Base-by-base conservation (phyloP, 2,113 vertebrate genomes). In the Mastomys natalensis region DNA sequence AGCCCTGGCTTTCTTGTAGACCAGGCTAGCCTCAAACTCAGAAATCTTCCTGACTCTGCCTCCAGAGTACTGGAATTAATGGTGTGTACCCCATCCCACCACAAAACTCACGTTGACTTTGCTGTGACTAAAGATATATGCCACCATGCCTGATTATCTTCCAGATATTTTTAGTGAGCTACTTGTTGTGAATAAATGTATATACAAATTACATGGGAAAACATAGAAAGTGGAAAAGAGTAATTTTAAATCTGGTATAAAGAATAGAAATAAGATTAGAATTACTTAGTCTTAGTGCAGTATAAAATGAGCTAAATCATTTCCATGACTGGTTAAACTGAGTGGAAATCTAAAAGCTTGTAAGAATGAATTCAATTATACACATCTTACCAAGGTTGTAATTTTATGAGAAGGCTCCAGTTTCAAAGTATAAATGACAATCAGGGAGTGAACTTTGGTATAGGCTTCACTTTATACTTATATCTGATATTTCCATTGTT, bases 401-500 rank as follows among this genome's bases (percentile, higher is more conserved):
- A 8, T 94, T 45, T 93, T 94, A 87, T 43, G 96, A 88, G 22
- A 97, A 93, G 24, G 43, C 7, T 93, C 13, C 95, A 64, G n/a
- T 89, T 94, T 31, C 43, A 53, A 66, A 89, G 10, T 86, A 45
- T 55, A 87, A 53, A 37, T 94, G 80, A 92, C 55, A 68, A 21
- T 55, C 34, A 55, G 43, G 73, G 66, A 91, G 89, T 93, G 26
- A 87, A 81, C 12, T 58, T 64, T 85, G 37, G 3, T 94, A 72
- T 60, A 92, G 51, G 74, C 88, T 53, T 95, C 68, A 8, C 74
- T 92, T 95, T 92, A 82, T 48, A 68, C 60, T 89, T 91, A 87
- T 10, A 73, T 93, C 31, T 87, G 15, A 91, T 72, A 80, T 80
- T 90, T 94, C 22, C 53, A 51, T 91, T 88, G n/a, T 16, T 95